Evolutionary conservation across 92 coral and sea anemone genomes (phyloP).

Genomic region (Hydrozoanthus gracilis): DNA sequence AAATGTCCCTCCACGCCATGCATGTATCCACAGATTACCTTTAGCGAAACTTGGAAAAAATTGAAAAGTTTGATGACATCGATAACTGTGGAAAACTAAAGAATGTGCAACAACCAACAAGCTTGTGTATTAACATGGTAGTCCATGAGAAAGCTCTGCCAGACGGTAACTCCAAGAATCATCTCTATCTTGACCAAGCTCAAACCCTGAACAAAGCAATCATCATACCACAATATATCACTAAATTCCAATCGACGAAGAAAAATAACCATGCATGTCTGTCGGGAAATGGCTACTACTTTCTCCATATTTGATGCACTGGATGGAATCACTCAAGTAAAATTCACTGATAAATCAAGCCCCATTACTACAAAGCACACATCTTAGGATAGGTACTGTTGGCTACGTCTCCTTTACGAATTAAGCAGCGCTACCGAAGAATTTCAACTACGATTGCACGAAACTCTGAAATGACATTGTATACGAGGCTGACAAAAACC

Average conservation of each 20-base stretch:
- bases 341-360: slow-evolving; percentile 48
- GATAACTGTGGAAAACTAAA: slow-evolving; percentile 46
- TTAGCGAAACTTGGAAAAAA: slow-evolving; percentile 32
- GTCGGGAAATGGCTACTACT: slow-evolving; percentile 41
- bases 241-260: slow-evolving; percentile 43
- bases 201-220: slow-evolving; percentile 57
- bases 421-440: slow-evolving; percentile 47
- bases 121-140: slow-evolving; percentile 56
- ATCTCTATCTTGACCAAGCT: slow-evolving; percentile 54
- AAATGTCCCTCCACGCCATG: slow-evolving; percentile 46
- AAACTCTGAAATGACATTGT: slow-evolving; percentile 44
- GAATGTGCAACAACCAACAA: slow-evolving; percentile 51
- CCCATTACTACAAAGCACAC: slow-evolving; percentile 51
- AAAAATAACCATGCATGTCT: slow-evolving; percentile 43
- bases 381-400: slow-evolving; percentile 46
- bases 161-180: slow-evolving; percentile 42
- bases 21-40: slow-evolving; percentile 54
- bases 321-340: slow-evolving; percentile 57
- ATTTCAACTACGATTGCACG: no score
- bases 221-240: slow-evolving; percentile 45
- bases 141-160: slow-evolving; percentile 47
- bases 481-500: slow-evolving; percentile 60
- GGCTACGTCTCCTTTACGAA: slow-evolving; percentile 56
- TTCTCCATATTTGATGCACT: slow-evolving; percentile 59
- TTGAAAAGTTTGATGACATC: slow-evolving; percentile 56